Percentiles rank a stretch among this genome's conserved stretches.
Evolutionary conservation across 2,797 vertebrate genomes (phyloP).

Genomic region (Paratrypauchen microcephalus): DNA sequence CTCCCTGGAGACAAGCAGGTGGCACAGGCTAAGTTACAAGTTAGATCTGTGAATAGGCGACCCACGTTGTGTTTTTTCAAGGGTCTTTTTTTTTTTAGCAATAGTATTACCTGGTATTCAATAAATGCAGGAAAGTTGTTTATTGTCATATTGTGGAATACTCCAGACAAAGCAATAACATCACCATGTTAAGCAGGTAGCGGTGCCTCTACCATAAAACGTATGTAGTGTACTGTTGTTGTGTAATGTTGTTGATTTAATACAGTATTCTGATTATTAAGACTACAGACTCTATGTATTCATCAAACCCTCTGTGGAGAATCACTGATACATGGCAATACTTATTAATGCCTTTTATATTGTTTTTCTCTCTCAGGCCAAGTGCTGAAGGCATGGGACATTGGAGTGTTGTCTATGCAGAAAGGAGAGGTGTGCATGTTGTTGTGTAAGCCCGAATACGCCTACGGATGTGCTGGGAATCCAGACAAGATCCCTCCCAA

Average conservation of each 20-base stretch:
- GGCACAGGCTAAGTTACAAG: no score
- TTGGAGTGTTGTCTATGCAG: conserved; percentile 90
- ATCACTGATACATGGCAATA: background rate
- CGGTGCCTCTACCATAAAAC: no score
- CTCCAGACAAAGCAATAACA: background rate
- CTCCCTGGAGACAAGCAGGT: no score
- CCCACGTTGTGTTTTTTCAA: no score
- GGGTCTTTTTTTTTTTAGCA: no score
- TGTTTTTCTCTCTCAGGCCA: conserved; percentile 80
- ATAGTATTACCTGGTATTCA: no score
- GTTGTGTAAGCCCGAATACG: conserved; percentile 90
- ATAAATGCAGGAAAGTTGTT: no score
- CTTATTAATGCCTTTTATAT: background rate
- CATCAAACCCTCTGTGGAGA: background rate
- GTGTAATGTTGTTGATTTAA: no score
- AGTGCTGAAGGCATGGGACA: conserved; percentile 95
- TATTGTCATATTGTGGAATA: no score
- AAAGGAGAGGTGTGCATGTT: conserved; percentile 89
- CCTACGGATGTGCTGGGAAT: conserved; percentile 86
- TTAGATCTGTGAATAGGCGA: no score
- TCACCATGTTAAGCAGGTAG: no score
- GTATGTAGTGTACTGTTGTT: no score
- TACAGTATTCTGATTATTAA: background rate
- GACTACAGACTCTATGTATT: background rate
- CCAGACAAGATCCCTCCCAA: conserved; percentile 90